Base-by-base conservation (phyloP, 2,888 invertebrate genomes). In the Tipula unca region DNA sequence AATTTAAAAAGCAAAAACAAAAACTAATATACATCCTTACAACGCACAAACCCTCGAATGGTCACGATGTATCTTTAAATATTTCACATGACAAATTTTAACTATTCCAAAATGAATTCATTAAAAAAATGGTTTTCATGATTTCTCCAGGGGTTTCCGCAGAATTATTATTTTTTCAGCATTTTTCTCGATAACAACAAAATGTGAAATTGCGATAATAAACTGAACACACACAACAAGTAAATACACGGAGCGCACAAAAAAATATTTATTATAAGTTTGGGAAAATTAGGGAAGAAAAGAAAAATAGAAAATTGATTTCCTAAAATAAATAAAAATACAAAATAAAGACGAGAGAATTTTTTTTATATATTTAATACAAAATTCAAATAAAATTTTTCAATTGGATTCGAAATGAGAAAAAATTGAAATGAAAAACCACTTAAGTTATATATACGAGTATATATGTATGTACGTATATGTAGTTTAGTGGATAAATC, bases 401-500 rank as follows among this genome's bases (percentile, higher is more conserved):
- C 69, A 69, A 69, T 69, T 69, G 69, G 69, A 69, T 25, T 69
- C 25, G 69, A 69, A 69, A 69, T 69, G 20, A 69, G 69, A 69
- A 69, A 69, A 48, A 69, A 69, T 25, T 25, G 25, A 69, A 69
- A 69, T 69, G 69, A 69, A 69, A 69, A 69, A 69, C 69, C 69
- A 69, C 69, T 69, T 69, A 69, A 20, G 69, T 69, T 69, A 25
- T 69, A 69, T 25, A 48, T 39, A 10, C n/a, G n/a, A n/a, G n/a
- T n/a, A n/a, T n/a, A n/a, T n/a, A n/a, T n/a, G n/a, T n/a, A n/a
- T n/a, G n/a, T n/a, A n/a, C 10, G 13, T 39, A 69, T 69, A 25
- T 69, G 69, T 69, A 69, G 69, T 69, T 69, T 69, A 69, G 69
- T 69, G 69, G 69, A 69, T 69, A 69, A 69, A 69, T 69, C 69